Conservation (phyloP, 2,797 vertebrate genomes). For the Syngnathus rostellatus region DNA sequence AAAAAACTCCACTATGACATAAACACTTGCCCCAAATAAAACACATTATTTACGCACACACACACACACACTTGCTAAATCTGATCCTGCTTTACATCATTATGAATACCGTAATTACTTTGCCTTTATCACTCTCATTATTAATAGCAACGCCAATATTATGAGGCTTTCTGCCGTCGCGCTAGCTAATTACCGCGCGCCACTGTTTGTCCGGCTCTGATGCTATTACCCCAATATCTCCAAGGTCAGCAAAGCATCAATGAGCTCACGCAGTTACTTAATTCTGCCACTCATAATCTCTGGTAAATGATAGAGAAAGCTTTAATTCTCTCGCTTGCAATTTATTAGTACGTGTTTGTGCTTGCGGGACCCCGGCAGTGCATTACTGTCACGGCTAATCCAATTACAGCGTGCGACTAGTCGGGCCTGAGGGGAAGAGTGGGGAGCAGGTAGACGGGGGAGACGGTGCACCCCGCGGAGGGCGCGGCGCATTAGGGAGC, state of each 20-base stretch:
- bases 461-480: constrained; percentile 38
- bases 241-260: constrained; percentile 52
- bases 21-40: constrained; percentile 53
- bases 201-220: constrained; percentile 48
- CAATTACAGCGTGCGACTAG: constrained; percentile 77
- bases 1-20: constrained; percentile 42
- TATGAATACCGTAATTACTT: constrained; percentile 66
- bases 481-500: constrained; percentile 46
- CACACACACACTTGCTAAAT: constrained; percentile 6
- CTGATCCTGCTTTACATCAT: constrained; percentile 70
- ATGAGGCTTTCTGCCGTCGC: constrained; percentile 51
- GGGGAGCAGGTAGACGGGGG: constrained; percentile 31
- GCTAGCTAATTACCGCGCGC: constrained; percentile 55
- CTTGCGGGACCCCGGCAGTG: constrained; percentile 63
- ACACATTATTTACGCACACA: constrained; percentile 36
- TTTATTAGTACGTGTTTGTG: constrained; percentile 80
- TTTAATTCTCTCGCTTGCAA: constrained; percentile 74
- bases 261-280: constrained; percentile 67
- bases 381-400: constrained; percentile 78
- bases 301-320: constrained; percentile 68
- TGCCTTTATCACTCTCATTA: constrained; percentile 62
- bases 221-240: constrained; percentile 34
- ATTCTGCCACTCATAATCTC: constrained; percentile 77
- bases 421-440: constrained; percentile 21
- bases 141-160: constrained; percentile 66